Conservation (phyloP, 2,888 invertebrate genomes). For the Tipula helvola region DNA sequence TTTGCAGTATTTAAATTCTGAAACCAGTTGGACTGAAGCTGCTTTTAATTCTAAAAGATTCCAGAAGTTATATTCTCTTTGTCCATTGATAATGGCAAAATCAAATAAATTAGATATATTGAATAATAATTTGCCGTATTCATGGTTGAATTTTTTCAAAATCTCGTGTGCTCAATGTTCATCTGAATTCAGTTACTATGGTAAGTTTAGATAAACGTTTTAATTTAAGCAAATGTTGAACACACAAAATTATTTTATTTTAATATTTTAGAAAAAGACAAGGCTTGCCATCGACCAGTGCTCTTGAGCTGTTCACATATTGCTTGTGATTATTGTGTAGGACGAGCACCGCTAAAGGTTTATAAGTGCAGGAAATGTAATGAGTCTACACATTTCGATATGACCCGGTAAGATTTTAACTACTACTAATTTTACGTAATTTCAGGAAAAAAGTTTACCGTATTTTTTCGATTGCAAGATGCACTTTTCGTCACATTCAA, state of each 20-base stretch:
- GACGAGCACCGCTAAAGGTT: slow-evolving; percentile 26
- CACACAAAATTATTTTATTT: not conserved
- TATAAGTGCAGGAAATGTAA: slow-evolving; percentile 41
- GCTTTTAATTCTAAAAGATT: not conserved
- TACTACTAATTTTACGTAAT: not conserved
- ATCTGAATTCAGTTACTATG: not conserved
- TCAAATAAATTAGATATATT: not conserved
- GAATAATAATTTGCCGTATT: not conserved
- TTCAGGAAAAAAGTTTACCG: no score
- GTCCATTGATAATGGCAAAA: not conserved
- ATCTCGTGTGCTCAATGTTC: not conserved
- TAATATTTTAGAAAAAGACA: not conserved
- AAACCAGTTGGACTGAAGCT: not conserved
- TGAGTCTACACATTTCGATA: slow-evolving; percentile 24
- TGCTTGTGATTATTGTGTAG: slow-evolving; percentile 51
- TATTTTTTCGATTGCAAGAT: no score
- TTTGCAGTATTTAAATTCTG: not conserved
- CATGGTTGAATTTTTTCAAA: not conserved
- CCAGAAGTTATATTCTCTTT: not conserved
- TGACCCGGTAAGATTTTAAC: not conserved
- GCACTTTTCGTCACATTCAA: not conserved
- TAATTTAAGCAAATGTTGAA: not conserved
- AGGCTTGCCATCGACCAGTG: slow-evolving; percentile 37
- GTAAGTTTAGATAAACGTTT: not conserved
- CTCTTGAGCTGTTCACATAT: slow-evolving; percentile 54